Base-by-base conservation (phyloP, 2,113 vertebrate genomes). In the Silurus glanis region DNA sequence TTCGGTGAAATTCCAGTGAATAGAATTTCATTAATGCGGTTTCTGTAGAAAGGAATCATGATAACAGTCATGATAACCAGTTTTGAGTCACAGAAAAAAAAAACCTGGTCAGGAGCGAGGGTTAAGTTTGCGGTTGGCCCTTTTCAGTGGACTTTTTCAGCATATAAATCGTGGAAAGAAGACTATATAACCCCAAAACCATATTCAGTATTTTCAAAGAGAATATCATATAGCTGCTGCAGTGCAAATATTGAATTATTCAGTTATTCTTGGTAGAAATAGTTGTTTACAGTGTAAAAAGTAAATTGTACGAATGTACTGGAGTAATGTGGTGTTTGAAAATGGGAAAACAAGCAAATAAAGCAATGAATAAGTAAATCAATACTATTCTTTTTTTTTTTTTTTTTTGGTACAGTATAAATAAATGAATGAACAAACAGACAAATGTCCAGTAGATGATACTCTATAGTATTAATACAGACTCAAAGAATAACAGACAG, bases 1-100 rank as follows among this genome's bases (percentile, higher is more conserved):
- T 86, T 79, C 62, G 80, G 4, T 47, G 64, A 45, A 58, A 51
- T 21, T 78, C 53, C 85, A 88, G 85, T 79, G 85, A 89, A 90
- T 55, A 37, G 62, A 23, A 4, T 66, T 67, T 53, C 23, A 9
- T 82, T 82, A 17, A 53, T 17, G 23, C 25, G 3, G 61, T 12
- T 61, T 81, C 7, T 64, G 3, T 72, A 13, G 69, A 84, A n/a
- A 9, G 67, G 6, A 49, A 49, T 47, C 53, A 83, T 7, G 0
- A 28, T 37, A 53, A 55, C n/a, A 84, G 64, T 69, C 47, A 56
- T 13, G 9, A 47, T 19, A 64, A 78, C 12, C 75, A 28, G 23
- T 14, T 55, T 4, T 25, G 12, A 14, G 53, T 28, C 55, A 53
- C 2, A 17, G n/a, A 37, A 28, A n/a, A 76, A 25, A 74, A 7